Base-by-base conservation (phyloP, 2,113 vertebrate species). In the Tupaia chinensis region DNA sequence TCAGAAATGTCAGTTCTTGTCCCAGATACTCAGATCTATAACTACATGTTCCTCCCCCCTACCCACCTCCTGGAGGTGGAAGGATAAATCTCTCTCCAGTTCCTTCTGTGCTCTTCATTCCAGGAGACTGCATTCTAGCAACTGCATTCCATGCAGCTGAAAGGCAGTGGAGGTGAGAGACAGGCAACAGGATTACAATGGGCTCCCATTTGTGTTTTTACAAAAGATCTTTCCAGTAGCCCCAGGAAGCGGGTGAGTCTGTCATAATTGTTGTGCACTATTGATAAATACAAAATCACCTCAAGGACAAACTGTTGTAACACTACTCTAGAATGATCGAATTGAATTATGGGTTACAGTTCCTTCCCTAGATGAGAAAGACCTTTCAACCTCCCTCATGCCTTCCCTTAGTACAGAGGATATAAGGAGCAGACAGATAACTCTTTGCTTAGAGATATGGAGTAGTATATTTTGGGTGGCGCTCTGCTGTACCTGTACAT, bases 401-500 rank as follows among this genome's bases (percentile, higher is more conserved):
- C 19, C 23, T 69, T 88, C 70, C 89, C 74, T 81, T 94, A 93
- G 1, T 15, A 76, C 2, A 53, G 14, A 65, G 63, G 54, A 95
- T 53, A 87, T 3, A 78, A 84, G 20, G 14, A 93, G 32, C 17
- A 87, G 54, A 88, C 60, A 81, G 77, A 74, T 19, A 76, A 56
- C 22, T 54, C 29, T 89, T 78, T 68, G 69, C 70, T 84, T 91
- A 93, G 22, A 88, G 23, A 85, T 74, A 80, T 13, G 83, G 77
- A 84, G 14, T 96, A 84, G 14, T 96, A 1, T 92, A 94, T 96
- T 97, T 94, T 14, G n/a, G 78, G 65, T 44, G 81, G 22, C 0
- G 5, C 16, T 81, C 72, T 60, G 70, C 29, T 22, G 53, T 60
- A 56, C 78, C 68, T 65, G 9, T 27, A 91, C 32, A n/a, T 74